phyloP scores from a whole-genome alignment of 2,797 vertebrate genomes.

The Corythornis leucogaster region DNA sequence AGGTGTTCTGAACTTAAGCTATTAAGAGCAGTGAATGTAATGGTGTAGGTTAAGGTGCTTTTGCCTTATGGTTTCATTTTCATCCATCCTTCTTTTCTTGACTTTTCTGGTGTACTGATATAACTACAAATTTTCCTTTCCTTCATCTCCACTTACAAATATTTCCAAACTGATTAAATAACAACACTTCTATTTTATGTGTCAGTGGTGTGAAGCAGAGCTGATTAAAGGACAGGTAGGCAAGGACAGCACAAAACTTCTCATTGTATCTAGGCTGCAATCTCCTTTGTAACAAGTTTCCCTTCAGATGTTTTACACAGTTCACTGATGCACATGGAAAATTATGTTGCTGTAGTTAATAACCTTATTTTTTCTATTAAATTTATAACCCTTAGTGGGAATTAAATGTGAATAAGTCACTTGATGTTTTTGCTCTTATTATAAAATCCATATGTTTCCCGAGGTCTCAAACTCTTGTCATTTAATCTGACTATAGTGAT shows the following conservation, averaged over 20 bases:
- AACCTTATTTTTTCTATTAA: slow-evolving; percentile 64
- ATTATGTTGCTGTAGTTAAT: slow-evolving; percentile 64
- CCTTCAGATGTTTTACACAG: slow-evolving; percentile 65
- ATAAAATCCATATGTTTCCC: slow-evolving; percentile 64
- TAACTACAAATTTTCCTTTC: neutral
- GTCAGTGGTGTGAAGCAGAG: slow-evolving; percentile 3
- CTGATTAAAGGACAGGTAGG: slow-evolving; percentile 9
- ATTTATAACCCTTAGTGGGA: slow-evolving; percentile 37
- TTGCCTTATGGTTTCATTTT: neutral
- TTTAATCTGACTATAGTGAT: slow-evolving; percentile 46
- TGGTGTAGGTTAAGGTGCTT: neutral
- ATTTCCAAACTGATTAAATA: slow-evolving; percentile 5
- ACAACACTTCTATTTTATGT: neutral
- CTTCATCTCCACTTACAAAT: neutral
- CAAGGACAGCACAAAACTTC: slow-evolving; percentile 39
- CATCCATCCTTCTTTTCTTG: neutral
- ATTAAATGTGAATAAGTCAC: slow-evolving; percentile 52
- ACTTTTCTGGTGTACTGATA: neutral
- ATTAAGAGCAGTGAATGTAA: neutral
- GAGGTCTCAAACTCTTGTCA: slow-evolving; percentile 29
- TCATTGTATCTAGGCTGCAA: neutral
- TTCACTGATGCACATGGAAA: slow-evolving; percentile 60
- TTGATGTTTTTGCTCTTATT: slow-evolving; percentile 54
- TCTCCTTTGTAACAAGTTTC: slow-evolving; percentile 34
- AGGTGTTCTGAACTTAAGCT: neutral